phyloP scores from a whole-genome alignment of 2,797 vertebrate species.

The Hafferia zeledoni region DNA sequence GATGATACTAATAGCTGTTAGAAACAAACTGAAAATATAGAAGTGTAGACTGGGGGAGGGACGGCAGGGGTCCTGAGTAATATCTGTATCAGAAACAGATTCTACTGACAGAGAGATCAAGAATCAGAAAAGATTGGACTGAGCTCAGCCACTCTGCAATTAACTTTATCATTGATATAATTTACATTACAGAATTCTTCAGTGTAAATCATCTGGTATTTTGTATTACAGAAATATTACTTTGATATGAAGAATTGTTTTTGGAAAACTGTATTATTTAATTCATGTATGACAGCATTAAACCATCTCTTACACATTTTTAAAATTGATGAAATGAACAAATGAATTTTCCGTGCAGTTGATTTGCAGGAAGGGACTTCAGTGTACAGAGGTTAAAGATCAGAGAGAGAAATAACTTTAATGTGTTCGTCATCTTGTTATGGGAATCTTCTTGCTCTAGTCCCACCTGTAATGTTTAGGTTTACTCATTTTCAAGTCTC shows the following conservation, averaged over 20 bases:
- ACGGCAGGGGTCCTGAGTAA: background rate
- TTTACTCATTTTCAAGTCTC: background rate
- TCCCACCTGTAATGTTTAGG: background rate
- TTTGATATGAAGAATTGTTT: background rate
- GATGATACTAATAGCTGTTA: background rate
- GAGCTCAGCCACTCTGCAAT: background rate
- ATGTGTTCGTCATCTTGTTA: background rate
- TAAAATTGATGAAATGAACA: background rate
- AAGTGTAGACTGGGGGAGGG: accelerated
- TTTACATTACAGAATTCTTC: background rate
- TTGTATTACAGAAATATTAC: background rate
- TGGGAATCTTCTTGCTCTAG: background rate
- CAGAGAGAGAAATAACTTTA: background rate
- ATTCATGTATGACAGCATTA: background rate
- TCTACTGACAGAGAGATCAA: background rate
- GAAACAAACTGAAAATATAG: background rate
- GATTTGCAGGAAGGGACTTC: background rate
- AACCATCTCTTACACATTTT: background rate
- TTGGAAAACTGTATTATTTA: background rate
- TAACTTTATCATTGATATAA: background rate
- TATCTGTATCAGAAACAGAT: background rate
- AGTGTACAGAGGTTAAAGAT: background rate
- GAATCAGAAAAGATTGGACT: background rate
- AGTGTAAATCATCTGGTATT: background rate
- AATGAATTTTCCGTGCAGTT: background rate